Percentiles rank a stretch among this genome's conserved stretches.
phyloP scores from a whole-genome alignment of 2,888 invertebrate species.

The Morpho helenor region DNA sequence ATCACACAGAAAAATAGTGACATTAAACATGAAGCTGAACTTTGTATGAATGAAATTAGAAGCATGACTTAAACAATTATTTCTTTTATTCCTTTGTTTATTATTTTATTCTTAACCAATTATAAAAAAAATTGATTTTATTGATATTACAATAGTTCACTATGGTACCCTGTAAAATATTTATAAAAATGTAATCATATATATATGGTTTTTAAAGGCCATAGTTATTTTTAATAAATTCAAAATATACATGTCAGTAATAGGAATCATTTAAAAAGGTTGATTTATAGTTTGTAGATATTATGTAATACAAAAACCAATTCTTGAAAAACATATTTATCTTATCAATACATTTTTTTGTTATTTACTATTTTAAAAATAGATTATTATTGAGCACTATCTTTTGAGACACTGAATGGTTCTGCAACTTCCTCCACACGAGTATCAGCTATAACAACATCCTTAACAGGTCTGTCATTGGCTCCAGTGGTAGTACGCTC shows the following conservation, averaged over 20 bases:
- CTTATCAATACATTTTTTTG: constrained; percentile 5
- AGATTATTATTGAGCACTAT: constrained; percentile 80
- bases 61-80: constrained; percentile 34
- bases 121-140: too few relatives aligned
- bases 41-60: constrained; percentile 88
- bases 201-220: not conserved
- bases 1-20: constrained; percentile 81
- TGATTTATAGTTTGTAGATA: not conserved
- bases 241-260: not conserved
- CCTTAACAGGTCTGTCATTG: constrained; percentile 89
- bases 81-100: constrained; percentile 24
- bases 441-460: constrained; percentile 90
- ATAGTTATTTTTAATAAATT: not conserved
- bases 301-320: not conserved
- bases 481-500: constrained; percentile 85
- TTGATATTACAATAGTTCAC: constrained; percentile 14
- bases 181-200: not conserved
- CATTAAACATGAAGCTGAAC: constrained; percentile 85
- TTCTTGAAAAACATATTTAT: constrained; percentile 7
- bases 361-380: constrained; percentile 10
- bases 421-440: constrained; percentile 85
- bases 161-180: constrained; percentile 16
- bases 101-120: constrained; percentile 12
- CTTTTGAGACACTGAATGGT: constrained; percentile 93
- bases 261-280: not conserved